Evolutionary conservation across 2,888 invertebrate genomes (phyloP), one percentile per base, ranked within the genome.

Genomic region (Lepidocyrtoides sp.): DNA sequence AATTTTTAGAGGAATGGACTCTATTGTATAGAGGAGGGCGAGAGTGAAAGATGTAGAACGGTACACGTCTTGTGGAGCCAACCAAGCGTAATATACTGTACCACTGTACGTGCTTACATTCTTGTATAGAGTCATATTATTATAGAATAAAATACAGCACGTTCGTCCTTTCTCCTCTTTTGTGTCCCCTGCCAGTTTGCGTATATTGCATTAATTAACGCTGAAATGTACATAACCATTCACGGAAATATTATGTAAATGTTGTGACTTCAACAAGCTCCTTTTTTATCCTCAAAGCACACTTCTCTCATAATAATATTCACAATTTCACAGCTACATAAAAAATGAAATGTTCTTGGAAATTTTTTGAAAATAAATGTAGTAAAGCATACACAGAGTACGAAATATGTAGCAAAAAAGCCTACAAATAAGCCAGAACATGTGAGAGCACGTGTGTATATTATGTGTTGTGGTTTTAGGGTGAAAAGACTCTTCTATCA

Each of bases 71-170:
- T 77, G 60, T 17, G 44, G 48, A 77, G 26, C 77, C 63, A 77
- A 48, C 48, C 63, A 63, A 41, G 57, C 63, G 77, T 77, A 12
- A 29, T 26, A 32, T 77, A 26, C 54, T 75, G 57, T 85, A 41
- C 60, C n/a, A n/a, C n/a, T n/a, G n/a, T n/a, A 20, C 57, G 57
- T 75, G 75, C 41, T 75, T 75, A 75, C 85, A 60, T 85, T 57
- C 23, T 20, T 85, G 36, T 51, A 72, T 51, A 75, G 41, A n/a
- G 8, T 1, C n/a, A 72, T 29, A 51, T 77, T 8, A 10, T n/a
- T 23, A 44, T 7, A 51, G 29, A 48, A 48, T 17, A 36, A 14
- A n/a, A 12, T 29, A 20, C 29, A 36, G 32, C 54, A 26, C 48
- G 14, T 41, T 72, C 41, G 10, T 44, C 17, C 20, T 2, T 72